Base-by-base conservation (phyloP, 2,113 vertebrate species). In the Dicaeum eximium region DNA sequence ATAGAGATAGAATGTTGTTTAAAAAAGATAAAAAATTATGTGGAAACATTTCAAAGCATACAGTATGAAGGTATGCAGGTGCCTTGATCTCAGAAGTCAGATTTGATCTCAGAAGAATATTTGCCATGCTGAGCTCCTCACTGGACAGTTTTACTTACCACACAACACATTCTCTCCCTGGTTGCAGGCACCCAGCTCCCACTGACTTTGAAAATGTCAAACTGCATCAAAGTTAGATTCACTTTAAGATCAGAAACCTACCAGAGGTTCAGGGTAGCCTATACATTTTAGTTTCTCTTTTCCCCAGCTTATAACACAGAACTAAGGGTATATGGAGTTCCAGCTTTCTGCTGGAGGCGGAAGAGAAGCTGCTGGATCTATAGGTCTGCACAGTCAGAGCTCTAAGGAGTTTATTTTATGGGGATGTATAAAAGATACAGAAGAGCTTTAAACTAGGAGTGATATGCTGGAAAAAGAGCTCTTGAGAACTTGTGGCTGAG, bases 121-220 rank as follows among this genome's bases (percentile, higher is more conserved):
- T 5, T 70, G 62, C 54, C 91, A 28, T 80, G 79, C 73, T 80
- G 72, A 90, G 61, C 69, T 91, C 69, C 74, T 50, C 64, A 80
- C 38, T 67, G 48, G 74, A 37, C 2, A 4, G 22, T 80, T 93
- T 92, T 57, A 65, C 40, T 87, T 61, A 50, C 62, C 48, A 45
- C 37, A 72, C 65, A 85, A 37, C 23, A 69, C 31, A 27, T 71
- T 87, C 62, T 88, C 67, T 86, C 74, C 58, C 47, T 24, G 30
- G 37, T 45, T 65, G 54, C 42, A 57, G 33, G 9, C 2, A 3
- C 21, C 38, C 48, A 35, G 51, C 73, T 92, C 67, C 80, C 64
- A 74, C 33, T 87, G 84, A 88, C 89, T 90, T 86, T 95, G 79
- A 95, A 95, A 96, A 95, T 94, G 91, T 82, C 96, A 95, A 37